A percentile compares a stretch with the other conserved stretches of the same genome.
Evolutionary conservation across 2,113 vertebrate species (phyloP).

Genomic region (Siphamia tubifer): DNA sequence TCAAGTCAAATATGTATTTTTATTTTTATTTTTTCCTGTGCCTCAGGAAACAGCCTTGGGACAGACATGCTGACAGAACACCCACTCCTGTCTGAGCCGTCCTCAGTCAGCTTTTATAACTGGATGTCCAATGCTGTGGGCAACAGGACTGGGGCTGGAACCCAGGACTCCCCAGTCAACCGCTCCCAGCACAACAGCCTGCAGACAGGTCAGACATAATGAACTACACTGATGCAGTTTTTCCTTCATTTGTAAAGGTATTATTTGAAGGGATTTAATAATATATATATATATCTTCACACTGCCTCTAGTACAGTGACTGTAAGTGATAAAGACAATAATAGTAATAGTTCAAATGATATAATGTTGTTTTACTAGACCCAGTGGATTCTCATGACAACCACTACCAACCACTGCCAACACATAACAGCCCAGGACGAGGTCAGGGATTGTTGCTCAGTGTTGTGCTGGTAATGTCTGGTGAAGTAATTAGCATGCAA

Average conservation of each 20-base stretch:
- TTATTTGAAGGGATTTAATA: not conserved
- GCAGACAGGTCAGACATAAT: constrained; percentile 85
- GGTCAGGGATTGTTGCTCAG: constrained; percentile 50
- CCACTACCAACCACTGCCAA: constrained; percentile 39
- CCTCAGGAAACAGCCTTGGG: constrained; percentile 85
- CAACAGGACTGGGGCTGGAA: constrained; percentile 84
- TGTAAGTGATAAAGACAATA: not conserved
- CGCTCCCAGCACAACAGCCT: constrained; percentile 92
- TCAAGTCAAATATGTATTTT: not conserved
- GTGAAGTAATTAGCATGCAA: constrained; percentile 15
- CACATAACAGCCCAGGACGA: constrained; percentile 42
- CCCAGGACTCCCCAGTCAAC: constrained; percentile 87
- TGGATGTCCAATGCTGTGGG: constrained; percentile 99
- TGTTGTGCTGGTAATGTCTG: constrained; percentile 44
- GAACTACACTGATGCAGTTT: not conserved
- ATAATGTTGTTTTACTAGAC: constrained; percentile 45
- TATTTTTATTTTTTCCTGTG: not conserved
- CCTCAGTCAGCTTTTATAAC: constrained; percentile 97
- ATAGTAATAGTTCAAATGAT: not conserved
- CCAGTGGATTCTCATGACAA: constrained; percentile 40
- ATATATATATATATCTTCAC: not conserved
- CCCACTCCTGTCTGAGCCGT: constrained; percentile 92
- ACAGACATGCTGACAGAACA: constrained; percentile 94
- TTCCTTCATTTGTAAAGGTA: not conserved
- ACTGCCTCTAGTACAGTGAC: not conserved